Evolutionary conservation across 2,797 vertebrate species (phyloP).

Genomic region (Falco naumanni): DNA sequence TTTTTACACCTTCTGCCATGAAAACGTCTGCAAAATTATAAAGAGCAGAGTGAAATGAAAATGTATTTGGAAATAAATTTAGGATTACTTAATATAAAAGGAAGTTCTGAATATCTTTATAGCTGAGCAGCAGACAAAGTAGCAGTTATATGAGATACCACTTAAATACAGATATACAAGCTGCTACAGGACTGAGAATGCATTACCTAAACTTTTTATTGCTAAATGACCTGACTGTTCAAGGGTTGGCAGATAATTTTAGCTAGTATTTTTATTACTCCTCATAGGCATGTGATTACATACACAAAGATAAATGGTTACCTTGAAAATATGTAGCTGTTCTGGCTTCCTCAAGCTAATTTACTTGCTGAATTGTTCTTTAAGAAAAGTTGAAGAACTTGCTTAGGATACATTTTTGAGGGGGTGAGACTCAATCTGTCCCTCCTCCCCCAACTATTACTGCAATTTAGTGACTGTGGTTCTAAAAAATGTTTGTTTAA

Average conservation of each 20-base stretch:
- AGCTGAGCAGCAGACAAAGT: neutral
- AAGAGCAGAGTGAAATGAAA: neutral
- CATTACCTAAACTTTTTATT: neutral
- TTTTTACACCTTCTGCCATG: neutral
- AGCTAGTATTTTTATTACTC: neutral
- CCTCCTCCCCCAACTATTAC: too few species aligned
- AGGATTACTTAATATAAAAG: neutral
- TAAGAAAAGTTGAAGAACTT: too few species aligned
- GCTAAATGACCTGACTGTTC: neutral
- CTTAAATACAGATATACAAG: neutral
- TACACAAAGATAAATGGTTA: neutral
- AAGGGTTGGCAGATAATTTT: slow-evolving; percentile 29
- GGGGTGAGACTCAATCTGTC: too few species aligned
- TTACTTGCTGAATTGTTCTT: too few species aligned
- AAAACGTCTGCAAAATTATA: slow-evolving; percentile 1
- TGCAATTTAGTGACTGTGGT: too few species aligned
- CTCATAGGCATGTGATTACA: neutral
- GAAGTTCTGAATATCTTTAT: neutral
- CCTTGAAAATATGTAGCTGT: too few species aligned
- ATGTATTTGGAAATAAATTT: neutral
- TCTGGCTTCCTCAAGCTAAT: too few species aligned
- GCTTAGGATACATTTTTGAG: too few species aligned
- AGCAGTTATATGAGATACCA: neutral
- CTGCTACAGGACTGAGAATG: neutral
- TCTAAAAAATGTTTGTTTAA: too few species aligned